phyloP scores from a whole-genome alignment of 1,140 invertebrate genomes.

The Contarinia nasturtii region DNA sequence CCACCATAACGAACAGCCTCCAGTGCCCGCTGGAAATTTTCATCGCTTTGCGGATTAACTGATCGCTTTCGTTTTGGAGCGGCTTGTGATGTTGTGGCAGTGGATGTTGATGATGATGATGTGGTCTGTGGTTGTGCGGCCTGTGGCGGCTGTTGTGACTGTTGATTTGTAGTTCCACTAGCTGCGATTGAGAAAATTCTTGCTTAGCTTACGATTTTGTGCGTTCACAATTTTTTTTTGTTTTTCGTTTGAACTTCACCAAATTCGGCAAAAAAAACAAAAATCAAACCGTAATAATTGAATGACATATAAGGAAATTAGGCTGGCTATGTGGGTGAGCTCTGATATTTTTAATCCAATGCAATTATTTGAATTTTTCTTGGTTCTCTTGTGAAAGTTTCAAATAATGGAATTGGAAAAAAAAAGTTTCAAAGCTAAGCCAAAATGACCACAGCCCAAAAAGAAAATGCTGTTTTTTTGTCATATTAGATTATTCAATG shows the following conservation, averaged over 20 bases:
- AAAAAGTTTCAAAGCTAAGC: no score
- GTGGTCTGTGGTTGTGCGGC: conserved; percentile 6
- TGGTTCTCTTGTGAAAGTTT: no score
- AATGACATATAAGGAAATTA: not conserved
- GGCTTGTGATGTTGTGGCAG: conserved; percentile 15
- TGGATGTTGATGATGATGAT: conserved; percentile 23
- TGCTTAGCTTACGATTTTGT: conserved; percentile 5
- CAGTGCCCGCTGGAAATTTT: conserved; percentile 56
- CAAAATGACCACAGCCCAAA: no score
- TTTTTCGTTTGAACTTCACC: not conserved
- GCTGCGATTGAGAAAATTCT: conserved; percentile 1
- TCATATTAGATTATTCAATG: no score
- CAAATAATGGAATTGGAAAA: no score
- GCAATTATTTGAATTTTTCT: no score
- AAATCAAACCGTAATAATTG: not conserved
- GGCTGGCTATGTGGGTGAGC: no score
- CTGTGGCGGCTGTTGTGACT: conserved; percentile 1
- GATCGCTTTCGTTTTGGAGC: conserved; percentile 34
- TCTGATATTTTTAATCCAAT: no score
- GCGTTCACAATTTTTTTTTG: no score
- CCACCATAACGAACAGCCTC: conserved; percentile 63
- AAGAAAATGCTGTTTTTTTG: no score
- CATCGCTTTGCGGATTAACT: conserved; percentile 52
- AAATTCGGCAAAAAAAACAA: not conserved
- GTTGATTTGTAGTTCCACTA: not conserved